Conservation (phyloP, 2,888 invertebrate genomes). For the Helleia helle region DNA sequence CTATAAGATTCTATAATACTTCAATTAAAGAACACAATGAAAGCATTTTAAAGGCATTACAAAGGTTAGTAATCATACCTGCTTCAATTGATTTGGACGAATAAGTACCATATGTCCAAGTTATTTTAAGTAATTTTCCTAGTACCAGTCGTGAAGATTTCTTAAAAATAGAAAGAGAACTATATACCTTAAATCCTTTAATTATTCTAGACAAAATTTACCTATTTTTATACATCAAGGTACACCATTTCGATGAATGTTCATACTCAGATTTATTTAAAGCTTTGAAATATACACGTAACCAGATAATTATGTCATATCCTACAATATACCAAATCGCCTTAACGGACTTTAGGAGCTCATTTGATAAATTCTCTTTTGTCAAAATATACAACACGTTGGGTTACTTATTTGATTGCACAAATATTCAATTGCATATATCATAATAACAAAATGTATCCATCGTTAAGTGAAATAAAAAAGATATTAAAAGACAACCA, state of each 20-base stretch:
- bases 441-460: background rate
- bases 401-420: conserved; percentile 3
- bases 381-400: too few relatives aligned
- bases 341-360: conserved; percentile 13
- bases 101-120: conserved; percentile 13
- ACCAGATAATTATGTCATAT: conserved; percentile 2
- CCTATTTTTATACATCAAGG: conserved; percentile 14
- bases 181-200: conserved; percentile 10
- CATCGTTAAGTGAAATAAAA: conserved; percentile 5
- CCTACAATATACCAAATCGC: conserved; percentile 1
- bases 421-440: background rate
- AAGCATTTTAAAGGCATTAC: conserved; percentile 3
- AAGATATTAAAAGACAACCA: conserved; percentile 1
- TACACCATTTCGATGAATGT: conserved; percentile 12
- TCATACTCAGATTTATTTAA: conserved; percentile 6
- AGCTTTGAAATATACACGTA: conserved; percentile 1
- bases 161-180: conserved; percentile 10
- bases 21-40: conserved; percentile 11
- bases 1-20: conserved; percentile 7
- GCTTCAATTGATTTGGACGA: conserved; percentile 14
- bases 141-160: conserved; percentile 10
- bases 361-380: too few relatives aligned
- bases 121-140: conserved; percentile 10
- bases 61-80: conserved; percentile 12
- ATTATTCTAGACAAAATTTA: conserved; percentile 9